These are phyloP conservation scores for Hippocampus kuda DNA, from an alignment of 2,797 vertebrate species.

Conservation along the genomic window DNA sequence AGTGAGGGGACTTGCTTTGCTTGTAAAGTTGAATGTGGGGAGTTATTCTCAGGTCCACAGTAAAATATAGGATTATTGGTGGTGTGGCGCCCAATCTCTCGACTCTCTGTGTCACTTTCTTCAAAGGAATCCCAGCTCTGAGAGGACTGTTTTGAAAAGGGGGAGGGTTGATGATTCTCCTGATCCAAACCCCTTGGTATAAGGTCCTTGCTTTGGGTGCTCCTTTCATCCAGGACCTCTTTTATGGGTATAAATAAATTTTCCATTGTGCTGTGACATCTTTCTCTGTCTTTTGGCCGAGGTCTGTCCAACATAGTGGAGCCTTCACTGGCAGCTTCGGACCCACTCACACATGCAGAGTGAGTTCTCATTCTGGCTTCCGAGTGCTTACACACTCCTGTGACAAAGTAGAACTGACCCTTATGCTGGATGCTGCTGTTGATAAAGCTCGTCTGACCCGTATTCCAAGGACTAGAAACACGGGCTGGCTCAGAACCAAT, in stretches of 20 bases:
- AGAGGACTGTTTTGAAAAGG: conserved; percentile 26
- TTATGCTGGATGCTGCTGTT: conserved; percentile 70
- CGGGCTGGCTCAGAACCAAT: conserved; percentile 29
- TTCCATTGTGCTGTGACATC: conserved; percentile 58
- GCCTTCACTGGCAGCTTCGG: conserved; percentile 40
- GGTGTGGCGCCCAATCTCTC: conserved; percentile 47
- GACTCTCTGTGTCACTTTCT: conserved; percentile 48
- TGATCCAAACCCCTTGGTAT: conserved; percentile 36
- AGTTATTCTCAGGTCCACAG: conserved; percentile 58
- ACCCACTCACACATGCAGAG: conserved; percentile 42
- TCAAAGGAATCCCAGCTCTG: conserved; percentile 43
- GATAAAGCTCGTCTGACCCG: conserved; percentile 41
- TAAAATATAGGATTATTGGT: conserved; percentile 57
- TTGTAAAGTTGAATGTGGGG: conserved; percentile 14
- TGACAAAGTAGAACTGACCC: conserved; percentile 71
- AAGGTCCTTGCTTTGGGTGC: conserved; percentile 25
- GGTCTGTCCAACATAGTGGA: conserved; percentile 34
- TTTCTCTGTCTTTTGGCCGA: conserved; percentile 43
- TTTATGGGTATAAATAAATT: conserved; percentile 49
- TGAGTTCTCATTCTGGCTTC: conserved; percentile 40
- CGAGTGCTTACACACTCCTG: conserved; percentile 55
- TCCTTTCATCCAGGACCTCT: conserved; percentile 38
- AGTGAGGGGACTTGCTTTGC: conserved; percentile 23
- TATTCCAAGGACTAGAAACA: conserved; percentile 40
- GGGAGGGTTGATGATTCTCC: conserved; percentile 33